A percentile compares a stretch with the other conserved stretches of the same genome.
These are phyloP conservation scores for Cygnus atratus DNA, from an alignment of 2,113 vertebrate genomes.

Conservation along the genomic window DNA sequence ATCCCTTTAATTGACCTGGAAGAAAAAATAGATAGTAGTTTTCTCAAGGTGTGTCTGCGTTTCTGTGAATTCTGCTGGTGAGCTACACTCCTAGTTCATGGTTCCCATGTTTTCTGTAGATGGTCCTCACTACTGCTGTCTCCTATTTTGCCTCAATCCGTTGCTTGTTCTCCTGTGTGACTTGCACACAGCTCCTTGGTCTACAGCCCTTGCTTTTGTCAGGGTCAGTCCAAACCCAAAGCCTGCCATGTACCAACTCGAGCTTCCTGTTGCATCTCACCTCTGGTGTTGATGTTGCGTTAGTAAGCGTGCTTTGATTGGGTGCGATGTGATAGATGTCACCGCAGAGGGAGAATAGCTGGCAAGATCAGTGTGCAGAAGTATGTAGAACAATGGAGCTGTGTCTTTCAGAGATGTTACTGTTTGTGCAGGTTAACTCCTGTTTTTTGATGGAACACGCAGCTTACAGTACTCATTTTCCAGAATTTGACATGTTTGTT, in stretches of 20 bases:
- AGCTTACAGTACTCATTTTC: not conserved
- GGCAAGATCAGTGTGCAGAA: not conserved
- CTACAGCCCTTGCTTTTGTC: not conserved
- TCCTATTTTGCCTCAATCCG: not conserved
- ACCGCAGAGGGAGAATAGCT: not conserved
- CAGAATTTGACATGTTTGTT: not conserved
- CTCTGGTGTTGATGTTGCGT: not conserved
- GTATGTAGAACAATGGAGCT: not conserved
- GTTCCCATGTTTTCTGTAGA: not conserved
- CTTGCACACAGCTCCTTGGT: not conserved
- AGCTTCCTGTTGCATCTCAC: not conserved
- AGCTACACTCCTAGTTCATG: not conserved
- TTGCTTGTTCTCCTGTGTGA: not conserved
- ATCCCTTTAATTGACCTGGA: not conserved
- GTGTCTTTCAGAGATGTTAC: not conserved
- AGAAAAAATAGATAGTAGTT: not conserved
- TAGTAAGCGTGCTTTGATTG: not conserved
- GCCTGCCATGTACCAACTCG: not conserved
- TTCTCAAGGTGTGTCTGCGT: not conserved
- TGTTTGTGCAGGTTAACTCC: not conserved
- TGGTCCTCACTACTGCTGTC: not conserved
- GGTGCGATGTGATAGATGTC: not conserved
- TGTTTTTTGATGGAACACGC: not conserved
- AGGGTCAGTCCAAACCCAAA: not conserved
- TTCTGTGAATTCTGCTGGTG: not conserved